Percentiles rank a stretch among this genome's conserved stretches.
These are phyloP conservation scores for Eristalis tenax DNA, from an alignment of 2,888 invertebrate species.

Conservation along the genomic window DNA sequence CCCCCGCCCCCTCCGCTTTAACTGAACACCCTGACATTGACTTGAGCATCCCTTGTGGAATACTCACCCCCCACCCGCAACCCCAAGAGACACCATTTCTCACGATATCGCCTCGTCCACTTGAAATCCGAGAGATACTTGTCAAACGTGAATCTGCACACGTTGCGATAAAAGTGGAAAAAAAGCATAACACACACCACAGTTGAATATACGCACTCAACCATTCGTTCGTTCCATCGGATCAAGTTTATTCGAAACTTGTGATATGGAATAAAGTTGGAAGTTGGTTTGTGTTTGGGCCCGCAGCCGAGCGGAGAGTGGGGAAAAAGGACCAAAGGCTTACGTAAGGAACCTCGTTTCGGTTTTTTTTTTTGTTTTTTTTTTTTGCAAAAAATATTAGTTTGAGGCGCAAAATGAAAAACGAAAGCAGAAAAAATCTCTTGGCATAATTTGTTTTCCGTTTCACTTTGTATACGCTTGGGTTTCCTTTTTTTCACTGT, in stretches of 20 bases:
- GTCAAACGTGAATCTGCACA: constrained; percentile 24
- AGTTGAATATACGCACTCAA: constrained; percentile 30
- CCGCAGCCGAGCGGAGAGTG: neutral
- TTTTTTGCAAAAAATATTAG: constrained; percentile 41
- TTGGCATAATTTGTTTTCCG: constrained; percentile 46
- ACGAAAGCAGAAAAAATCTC: constrained; percentile 3
- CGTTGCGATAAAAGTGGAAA: constrained; percentile 20
- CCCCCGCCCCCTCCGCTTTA: neutral
- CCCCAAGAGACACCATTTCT: neutral
- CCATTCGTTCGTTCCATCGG: constrained; percentile 21
- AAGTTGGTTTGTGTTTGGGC: neutral
- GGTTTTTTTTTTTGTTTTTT: constrained; percentile 7
- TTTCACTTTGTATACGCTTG: constrained; percentile 30
- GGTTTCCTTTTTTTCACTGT: neutral
- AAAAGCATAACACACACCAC: neutral
- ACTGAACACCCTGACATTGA: neutral
- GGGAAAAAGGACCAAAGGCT: constrained; percentile 32
- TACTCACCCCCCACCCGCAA: neutral
- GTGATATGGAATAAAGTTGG: constrained; percentile 37
- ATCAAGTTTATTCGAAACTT: constrained; percentile 56
- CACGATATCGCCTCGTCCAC: constrained; percentile 22
- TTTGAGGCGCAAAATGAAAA: constrained; percentile 17
- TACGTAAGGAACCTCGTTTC: constrained; percentile 21
- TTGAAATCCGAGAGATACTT: constrained; percentile 32
- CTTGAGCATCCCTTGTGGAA: neutral